Evolutionary conservation across 2,113 vertebrate genomes (phyloP).

Genomic region (Campylomormyrus numenius): DNA sequence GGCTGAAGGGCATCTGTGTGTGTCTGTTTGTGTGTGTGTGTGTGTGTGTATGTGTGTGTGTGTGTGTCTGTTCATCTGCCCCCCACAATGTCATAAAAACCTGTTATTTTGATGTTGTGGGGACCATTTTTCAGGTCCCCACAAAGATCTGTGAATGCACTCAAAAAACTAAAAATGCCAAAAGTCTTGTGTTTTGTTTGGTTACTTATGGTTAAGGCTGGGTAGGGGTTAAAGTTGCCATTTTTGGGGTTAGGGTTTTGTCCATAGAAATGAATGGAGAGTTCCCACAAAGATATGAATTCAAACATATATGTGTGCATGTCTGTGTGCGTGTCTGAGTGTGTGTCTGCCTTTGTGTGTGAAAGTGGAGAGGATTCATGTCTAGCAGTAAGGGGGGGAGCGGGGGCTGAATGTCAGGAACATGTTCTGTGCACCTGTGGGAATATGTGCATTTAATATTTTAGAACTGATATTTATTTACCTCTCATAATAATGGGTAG

Average conservation of each 20-base stretch:
- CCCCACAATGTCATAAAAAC: not conserved
- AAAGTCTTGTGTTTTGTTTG: not conserved
- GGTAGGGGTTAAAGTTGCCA: too few species aligned
- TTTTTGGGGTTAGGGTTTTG: not conserved
- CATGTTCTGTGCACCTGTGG: not conserved
- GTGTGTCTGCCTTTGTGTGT: not conserved
- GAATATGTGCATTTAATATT: not conserved
- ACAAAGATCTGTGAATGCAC: too few species aligned
- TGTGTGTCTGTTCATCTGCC: too few species aligned
- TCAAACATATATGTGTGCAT: not conserved
- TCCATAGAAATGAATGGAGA: not conserved
- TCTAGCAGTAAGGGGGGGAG: not conserved
- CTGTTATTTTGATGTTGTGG: not conserved
- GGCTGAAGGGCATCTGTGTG: constrained; percentile 26
- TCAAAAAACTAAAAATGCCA: not conserved
- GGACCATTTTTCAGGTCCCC: too few species aligned
- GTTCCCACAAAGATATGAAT: not conserved
- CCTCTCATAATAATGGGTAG: not conserved
- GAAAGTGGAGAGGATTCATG: constrained; percentile 25
- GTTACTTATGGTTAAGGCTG: not conserved
- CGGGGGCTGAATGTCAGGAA: not conserved
- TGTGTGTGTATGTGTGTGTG: not conserved
- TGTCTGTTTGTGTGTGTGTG: not conserved
- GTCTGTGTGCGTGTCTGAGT: not conserved
- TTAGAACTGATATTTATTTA: not conserved